phyloP scores from a whole-genome alignment of 2,797 vertebrate species.

The Catamblyrhynchus diadema region DNA sequence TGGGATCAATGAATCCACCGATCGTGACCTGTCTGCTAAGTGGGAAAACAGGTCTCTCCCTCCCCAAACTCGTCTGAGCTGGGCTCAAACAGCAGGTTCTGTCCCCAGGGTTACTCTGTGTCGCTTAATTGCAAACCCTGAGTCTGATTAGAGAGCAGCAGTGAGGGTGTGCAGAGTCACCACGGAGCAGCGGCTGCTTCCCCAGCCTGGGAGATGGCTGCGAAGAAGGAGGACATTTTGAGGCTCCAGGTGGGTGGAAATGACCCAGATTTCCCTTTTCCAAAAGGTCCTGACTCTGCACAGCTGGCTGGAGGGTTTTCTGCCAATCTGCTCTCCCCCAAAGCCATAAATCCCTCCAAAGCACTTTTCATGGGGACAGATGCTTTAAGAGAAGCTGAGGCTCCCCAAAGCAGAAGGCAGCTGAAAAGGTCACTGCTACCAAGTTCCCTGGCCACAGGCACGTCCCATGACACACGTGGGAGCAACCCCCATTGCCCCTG shows the following conservation, averaged over 20 bases:
- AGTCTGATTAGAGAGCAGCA: slow-evolving; percentile 50
- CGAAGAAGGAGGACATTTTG: neutral
- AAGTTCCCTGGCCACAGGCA: neutral
- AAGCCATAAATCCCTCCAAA: slow-evolving; percentile 32
- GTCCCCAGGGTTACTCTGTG: slow-evolving; percentile 6
- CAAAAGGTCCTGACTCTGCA: neutral
- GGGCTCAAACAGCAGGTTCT: slow-evolving; percentile 25
- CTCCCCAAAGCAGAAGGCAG: neutral
- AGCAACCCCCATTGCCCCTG: neutral
- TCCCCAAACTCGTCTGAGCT: slow-evolving; percentile 30
- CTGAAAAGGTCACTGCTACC: neutral
- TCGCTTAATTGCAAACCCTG: slow-evolving; percentile 14
- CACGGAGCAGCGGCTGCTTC: neutral
- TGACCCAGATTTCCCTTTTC: neutral
- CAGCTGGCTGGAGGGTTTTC: slow-evolving; percentile 2
- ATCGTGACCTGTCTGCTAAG: slow-evolving; percentile 62
- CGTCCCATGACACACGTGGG: rapidly evolving
- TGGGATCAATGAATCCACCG: slow-evolving; percentile 49
- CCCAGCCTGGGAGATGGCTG: neutral
- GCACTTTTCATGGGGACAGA: neutral
- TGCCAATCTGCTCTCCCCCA: neutral
- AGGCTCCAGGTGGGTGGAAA: neutral
- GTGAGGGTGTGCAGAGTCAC: neutral
- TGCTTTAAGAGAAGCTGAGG: neutral
- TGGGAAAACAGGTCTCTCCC: slow-evolving; percentile 52